Evolutionary conservation across 2,888 invertebrate genomes (phyloP).

Genomic region (Dendrolimus houi): DNA sequence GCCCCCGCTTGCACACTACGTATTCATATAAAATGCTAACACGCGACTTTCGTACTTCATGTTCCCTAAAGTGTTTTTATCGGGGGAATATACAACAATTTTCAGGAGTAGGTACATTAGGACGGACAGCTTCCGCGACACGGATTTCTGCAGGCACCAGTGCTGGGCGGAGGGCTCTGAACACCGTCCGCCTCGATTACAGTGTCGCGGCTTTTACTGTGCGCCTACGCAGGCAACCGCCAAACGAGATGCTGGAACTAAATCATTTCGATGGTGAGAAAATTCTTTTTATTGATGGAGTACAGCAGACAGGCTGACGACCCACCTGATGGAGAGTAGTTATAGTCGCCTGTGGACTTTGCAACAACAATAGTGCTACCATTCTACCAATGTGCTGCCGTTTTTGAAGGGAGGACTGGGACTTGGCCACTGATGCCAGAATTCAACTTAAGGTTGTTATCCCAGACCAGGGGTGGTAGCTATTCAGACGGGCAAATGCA

Average conservation of each 20-base stretch:
- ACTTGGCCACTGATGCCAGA: too few species aligned
- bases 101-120: too few species aligned
- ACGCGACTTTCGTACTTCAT: too few species aligned
- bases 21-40: too few species aligned
- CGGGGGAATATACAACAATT: too few species aligned
- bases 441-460: too few species aligned
- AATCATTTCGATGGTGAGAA: constrained; percentile 34
- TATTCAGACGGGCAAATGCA: too few species aligned
- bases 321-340: neutral
- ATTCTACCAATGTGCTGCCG: too few species aligned
- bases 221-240: constrained; percentile 27
- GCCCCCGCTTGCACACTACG: too few species aligned
- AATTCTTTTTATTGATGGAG: neutral
- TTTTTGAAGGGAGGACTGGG: too few species aligned
- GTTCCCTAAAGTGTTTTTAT: too few species aligned
- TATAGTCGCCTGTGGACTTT: neutral
- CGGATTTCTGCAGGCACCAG: constrained; percentile 7
- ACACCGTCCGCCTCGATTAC: constrained; percentile 21
- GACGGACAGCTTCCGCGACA: constrained; percentile 1
- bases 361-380: neutral
- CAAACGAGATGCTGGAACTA: constrained; percentile 42
- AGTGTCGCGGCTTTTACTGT: constrained; percentile 36
- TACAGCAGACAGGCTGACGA: neutral
- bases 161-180: constrained; percentile 7
- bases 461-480: too few species aligned